These are phyloP conservation scores for Dryobotodes eremita DNA, from an alignment of 2,888 invertebrate species.

Conservation along the genomic window DNA sequence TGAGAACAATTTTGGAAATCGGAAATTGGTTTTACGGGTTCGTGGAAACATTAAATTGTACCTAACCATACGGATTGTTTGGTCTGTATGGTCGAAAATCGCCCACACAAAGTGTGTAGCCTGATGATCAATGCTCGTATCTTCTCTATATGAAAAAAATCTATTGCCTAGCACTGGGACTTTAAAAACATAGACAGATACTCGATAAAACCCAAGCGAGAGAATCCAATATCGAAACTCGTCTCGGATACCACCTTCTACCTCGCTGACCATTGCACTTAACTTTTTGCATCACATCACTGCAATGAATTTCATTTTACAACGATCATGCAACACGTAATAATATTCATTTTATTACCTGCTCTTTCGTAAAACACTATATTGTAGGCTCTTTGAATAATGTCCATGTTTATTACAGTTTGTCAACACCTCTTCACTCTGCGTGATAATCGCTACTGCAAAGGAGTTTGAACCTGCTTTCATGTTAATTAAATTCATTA, in stretches of 20 bases:
- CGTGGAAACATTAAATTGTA: not conserved
- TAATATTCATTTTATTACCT: conserved; percentile 76
- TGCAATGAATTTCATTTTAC: conserved; percentile 15
- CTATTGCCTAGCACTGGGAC: not conserved
- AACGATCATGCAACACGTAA: conserved; percentile 19
- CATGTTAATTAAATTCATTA: conserved; percentile 44
- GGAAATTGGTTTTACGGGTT: not conserved
- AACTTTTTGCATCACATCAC: conserved; percentile 29
- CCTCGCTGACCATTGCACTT: conserved; percentile 29
- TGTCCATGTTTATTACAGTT: conserved; percentile 76
- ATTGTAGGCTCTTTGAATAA: conserved; percentile 76
- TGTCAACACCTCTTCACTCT: conserved; percentile 44
- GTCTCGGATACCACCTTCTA: not conserved
- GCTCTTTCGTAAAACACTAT: conserved; percentile 84
- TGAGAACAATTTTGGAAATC: not conserved
- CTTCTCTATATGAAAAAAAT: not conserved
- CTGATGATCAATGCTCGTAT: not conserved
- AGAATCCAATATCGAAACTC: not conserved
- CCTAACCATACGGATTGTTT: too few relatives aligned
- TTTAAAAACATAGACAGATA: not conserved
- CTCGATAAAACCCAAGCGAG: not conserved
- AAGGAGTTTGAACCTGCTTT: conserved; percentile 36
- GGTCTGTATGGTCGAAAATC: not conserved
- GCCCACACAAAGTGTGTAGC: not conserved
- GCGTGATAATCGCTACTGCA: conserved; percentile 20